phyloP scores from a whole-genome alignment of 2,113 vertebrate genomes.

The Plectropomus leopardus region DNA sequence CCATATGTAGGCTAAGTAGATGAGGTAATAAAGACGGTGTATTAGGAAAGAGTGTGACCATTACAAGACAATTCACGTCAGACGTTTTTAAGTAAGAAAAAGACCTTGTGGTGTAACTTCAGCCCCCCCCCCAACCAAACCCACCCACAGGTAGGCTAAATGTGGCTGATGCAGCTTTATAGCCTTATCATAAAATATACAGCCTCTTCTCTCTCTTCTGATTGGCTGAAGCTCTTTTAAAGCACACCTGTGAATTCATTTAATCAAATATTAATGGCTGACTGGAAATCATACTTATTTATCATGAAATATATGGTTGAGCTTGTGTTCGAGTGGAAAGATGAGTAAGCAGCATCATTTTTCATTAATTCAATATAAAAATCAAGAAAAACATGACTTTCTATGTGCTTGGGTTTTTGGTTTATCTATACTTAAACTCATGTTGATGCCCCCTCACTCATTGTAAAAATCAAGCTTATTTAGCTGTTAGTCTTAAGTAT shows the following conservation, averaged over 20 bases:
- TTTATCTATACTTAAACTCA: no score
- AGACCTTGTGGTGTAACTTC: slow-evolving; percentile 8
- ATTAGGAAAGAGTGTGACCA: not conserved
- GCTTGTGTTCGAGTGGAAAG: not conserved
- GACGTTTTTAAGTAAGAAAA: no score
- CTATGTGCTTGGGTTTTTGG: not conserved
- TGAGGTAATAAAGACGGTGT: not conserved
- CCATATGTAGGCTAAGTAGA: slow-evolving; percentile 16
- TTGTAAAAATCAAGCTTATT: no score
- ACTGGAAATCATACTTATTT: not conserved
- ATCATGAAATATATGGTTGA: no score
- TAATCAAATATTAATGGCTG: slow-evolving; percentile 8
- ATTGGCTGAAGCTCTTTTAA: slow-evolving; percentile 69
- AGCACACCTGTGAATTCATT: slow-evolving; percentile 69
- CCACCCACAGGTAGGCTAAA: slow-evolving; percentile 59
- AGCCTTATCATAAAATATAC: slow-evolving; percentile 16
- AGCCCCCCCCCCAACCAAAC: no score
- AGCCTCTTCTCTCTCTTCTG: slow-evolving; percentile 46
- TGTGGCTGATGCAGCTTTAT: slow-evolving; percentile 62
- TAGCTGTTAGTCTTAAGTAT: no score
- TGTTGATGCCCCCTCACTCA: no score
- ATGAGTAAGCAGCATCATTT: not conserved
- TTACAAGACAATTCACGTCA: not conserved
- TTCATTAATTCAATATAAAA: not conserved
- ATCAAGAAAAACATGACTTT: not conserved